A percentile compares a stretch with the other conserved stretches of the same genome.
Evolutionary conservation across 2,888 invertebrate species (phyloP).

Genomic region (Ptilodon capucinus): DNA sequence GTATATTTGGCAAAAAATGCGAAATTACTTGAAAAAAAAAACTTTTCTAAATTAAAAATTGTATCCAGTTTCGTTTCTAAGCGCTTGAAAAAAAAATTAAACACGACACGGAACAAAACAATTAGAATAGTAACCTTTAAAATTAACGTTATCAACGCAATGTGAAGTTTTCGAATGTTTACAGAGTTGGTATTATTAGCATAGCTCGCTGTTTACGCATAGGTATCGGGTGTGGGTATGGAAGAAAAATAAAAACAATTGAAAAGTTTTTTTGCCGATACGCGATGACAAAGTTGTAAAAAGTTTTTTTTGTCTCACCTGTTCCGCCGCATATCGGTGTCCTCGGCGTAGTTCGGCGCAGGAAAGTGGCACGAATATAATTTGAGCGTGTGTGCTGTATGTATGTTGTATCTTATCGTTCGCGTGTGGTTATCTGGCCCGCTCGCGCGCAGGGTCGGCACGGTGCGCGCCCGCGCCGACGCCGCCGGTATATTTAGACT

Average conservation of each 20-base stretch:
- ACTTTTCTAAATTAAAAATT: conserved; percentile 20
- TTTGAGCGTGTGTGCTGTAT: conserved; percentile 43
- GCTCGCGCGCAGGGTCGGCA: conserved; percentile 50
- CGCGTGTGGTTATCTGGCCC: conserved; percentile 55
- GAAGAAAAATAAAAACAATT: conserved; percentile 42
- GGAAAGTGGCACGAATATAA: conserved; percentile 51
- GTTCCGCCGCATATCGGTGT: conserved; percentile 66
- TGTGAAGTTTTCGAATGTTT: conserved; percentile 58
- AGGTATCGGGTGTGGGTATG: conserved; percentile 38
- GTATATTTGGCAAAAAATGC: conserved; percentile 29
- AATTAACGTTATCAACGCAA: conserved; percentile 51
- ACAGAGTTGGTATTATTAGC: conserved; percentile 59
- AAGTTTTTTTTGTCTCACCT: conserved; percentile 60
- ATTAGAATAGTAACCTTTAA: conserved; percentile 17
- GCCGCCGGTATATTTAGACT: conserved; percentile 77
- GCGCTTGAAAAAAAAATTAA: conserved; percentile 4
- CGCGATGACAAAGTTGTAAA: conserved; percentile 36
- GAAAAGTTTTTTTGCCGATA: conserved; percentile 41
- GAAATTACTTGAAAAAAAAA: conserved; percentile 27
- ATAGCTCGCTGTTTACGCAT: conserved; percentile 38
- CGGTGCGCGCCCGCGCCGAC: conserved; percentile 68
- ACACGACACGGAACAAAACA: conserved; percentile 13
- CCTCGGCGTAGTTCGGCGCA: conserved; percentile 44
- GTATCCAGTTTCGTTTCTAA: background rate
- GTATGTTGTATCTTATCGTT: conserved; percentile 75